Conservation (phyloP, 2,113 vertebrate genomes). For the Delphinus delphis region DNA sequence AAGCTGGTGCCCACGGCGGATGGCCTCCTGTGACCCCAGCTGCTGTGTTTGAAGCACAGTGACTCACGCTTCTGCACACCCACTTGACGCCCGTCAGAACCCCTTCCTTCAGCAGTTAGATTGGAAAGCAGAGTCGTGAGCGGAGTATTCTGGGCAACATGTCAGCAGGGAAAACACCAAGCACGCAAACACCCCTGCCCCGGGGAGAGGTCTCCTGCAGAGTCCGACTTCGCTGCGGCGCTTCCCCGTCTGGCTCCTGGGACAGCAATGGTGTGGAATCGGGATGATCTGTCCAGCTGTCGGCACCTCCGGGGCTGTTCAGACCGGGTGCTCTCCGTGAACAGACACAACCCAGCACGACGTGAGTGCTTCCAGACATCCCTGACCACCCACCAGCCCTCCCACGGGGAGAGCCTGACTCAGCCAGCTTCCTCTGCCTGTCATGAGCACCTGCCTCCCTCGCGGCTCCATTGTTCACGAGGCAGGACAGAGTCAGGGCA, state of each 20-base stretch:
- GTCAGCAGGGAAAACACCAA: background rate
- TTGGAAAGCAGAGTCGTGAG: background rate
- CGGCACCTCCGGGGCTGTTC: background rate
- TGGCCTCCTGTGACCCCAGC: background rate
- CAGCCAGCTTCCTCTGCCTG: background rate
- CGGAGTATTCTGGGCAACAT: background rate
- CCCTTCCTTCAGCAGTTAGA: background rate
- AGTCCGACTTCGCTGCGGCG: background rate
- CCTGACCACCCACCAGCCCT: background rate
- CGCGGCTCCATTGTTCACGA: background rate
- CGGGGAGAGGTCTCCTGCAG: background rate
- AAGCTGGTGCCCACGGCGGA: background rate
- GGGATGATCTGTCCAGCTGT: background rate
- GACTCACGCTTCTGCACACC: background rate
- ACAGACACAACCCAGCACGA: background rate
- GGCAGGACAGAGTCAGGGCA: background rate
- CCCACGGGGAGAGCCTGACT: background rate
- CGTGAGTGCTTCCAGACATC: background rate
- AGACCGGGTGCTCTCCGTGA: background rate
- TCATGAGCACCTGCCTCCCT: background rate
- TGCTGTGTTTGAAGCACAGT: background rate
- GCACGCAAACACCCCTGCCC: background rate
- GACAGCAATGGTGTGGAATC: fast-evolving
- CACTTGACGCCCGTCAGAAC: background rate
- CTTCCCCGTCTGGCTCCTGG: background rate